These are phyloP conservation scores for Ericerus pela DNA, from an alignment of 1,140 invertebrate genomes.

Conservation along the genomic window DNA sequence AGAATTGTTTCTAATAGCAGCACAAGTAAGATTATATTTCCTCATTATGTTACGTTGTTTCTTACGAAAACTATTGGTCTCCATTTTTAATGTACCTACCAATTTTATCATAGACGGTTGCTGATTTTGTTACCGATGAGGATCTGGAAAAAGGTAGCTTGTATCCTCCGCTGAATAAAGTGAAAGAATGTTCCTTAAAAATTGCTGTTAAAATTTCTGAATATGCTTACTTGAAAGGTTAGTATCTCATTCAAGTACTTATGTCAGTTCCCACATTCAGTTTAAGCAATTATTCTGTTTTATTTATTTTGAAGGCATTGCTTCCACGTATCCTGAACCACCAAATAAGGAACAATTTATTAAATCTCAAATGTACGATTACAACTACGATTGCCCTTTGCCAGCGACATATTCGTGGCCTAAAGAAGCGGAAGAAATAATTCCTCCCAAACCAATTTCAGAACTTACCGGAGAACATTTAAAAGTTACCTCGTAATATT, in stretches of 20 bases:
- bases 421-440: constrained; percentile 14
- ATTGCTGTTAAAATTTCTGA: constrained; percentile 54
- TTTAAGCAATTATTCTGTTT: constrained; percentile 16
- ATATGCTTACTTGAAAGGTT: constrained; percentile 49
- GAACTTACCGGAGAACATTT: constrained; percentile 19
- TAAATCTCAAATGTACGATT: constrained; percentile 58
- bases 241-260: no score
- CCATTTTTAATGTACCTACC: neutral
- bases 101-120: constrained; percentile 43
- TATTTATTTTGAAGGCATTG: constrained; percentile 43
- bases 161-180: constrained; percentile 58
- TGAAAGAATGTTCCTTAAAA: constrained; percentile 52
- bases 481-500: constrained; percentile 14
- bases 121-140: constrained; percentile 47
- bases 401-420: constrained; percentile 61
- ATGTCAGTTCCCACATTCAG: no score
- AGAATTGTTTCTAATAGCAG: constrained; percentile 77
- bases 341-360: constrained; percentile 55
- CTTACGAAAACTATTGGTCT: neutral
- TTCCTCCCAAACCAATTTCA: constrained; percentile 15
- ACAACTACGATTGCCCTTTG: constrained; percentile 60
- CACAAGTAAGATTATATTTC: constrained; percentile 34
- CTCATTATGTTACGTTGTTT: neutral
- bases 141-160: constrained; percentile 55
- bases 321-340: constrained; percentile 71